Conservation (phyloP, 2,888 invertebrate genomes). For the Microctonus hyperodae region DNA sequence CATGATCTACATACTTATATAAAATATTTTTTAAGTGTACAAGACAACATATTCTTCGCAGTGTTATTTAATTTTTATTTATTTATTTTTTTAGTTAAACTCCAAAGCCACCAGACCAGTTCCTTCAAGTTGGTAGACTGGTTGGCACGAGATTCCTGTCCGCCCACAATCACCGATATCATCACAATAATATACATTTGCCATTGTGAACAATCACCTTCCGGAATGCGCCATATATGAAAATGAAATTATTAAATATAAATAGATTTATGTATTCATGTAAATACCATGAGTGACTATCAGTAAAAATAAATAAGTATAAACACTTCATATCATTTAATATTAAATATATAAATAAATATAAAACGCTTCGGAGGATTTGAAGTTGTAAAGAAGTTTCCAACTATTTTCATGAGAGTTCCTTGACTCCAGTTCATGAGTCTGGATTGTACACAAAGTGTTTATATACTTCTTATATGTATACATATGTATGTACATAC, state of each 20-base stretch:
- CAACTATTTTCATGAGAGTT: conserved; percentile 25
- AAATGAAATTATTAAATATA: conserved; percentile 16
- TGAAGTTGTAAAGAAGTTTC: conserved; percentile 9
- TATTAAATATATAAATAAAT: not conserved
- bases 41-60: not conserved
- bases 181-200: not conserved
- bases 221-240: not conserved
- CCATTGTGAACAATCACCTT: not conserved
- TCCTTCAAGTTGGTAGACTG: conserved; percentile 10
- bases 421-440: conserved; percentile 23
- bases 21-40: too few species aligned
- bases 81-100: not conserved
- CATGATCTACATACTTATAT: too few species aligned
- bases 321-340: too few species aligned
- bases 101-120: conserved; percentile 26
- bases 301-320: too few species aligned
- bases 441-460: conserved; percentile 4
- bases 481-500: conserved; percentile 9
- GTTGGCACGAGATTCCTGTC: conserved; percentile 19
- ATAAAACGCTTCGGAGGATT: not conserved
- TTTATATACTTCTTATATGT: not conserved
- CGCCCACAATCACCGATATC: conserved; percentile 14
- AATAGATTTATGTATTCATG: too few species aligned
- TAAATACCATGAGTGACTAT: too few species aligned
- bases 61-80: not conserved